phyloP scores from a whole-genome alignment of 2,888 invertebrate species.

The Petrolisthes cinctipes region DNA sequence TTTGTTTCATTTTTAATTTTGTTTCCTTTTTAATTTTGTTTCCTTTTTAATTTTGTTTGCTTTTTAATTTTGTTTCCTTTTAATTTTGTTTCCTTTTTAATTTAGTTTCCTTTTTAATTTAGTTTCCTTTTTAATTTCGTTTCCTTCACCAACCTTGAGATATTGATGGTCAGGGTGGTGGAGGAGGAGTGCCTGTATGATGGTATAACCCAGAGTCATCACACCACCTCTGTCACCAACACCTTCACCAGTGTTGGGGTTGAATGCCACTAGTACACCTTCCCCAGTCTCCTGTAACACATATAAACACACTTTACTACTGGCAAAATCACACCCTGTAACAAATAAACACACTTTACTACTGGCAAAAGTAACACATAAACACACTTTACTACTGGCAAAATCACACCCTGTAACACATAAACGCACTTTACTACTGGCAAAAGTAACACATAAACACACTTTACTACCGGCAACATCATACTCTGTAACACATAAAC shows the following conservation, averaged over 20 bases:
- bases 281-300: slow-evolving; percentile 54
- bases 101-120: too few relatives aligned
- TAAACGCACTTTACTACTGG: background rate
- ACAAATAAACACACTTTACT: background rate
- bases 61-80: too few relatives aligned
- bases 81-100: too few relatives aligned
- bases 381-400: background rate
- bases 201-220: slow-evolving; percentile 75
- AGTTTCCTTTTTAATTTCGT: too few relatives aligned
- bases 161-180: slow-evolving; percentile 80
- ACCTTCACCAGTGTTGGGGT: slow-evolving; percentile 87
- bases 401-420: background rate
- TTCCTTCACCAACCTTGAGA: slow-evolving; percentile 74
- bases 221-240: slow-evolving; percentile 59
- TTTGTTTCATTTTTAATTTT: too few relatives aligned
- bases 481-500: too few relatives aligned
- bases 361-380: background rate
- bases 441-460: background rate
- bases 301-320: background rate
- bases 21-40: too few relatives aligned
- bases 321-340: background rate
- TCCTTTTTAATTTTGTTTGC: too few relatives aligned
- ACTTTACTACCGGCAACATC: too few relatives aligned
- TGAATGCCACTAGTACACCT: slow-evolving; percentile 78
- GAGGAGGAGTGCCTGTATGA: slow-evolving; percentile 82